Percentiles rank a stretch among this genome's conserved stretches.
Evolutionary conservation across 2,797 vertebrate species (phyloP).

Genomic region (Poecile montanus): DNA sequence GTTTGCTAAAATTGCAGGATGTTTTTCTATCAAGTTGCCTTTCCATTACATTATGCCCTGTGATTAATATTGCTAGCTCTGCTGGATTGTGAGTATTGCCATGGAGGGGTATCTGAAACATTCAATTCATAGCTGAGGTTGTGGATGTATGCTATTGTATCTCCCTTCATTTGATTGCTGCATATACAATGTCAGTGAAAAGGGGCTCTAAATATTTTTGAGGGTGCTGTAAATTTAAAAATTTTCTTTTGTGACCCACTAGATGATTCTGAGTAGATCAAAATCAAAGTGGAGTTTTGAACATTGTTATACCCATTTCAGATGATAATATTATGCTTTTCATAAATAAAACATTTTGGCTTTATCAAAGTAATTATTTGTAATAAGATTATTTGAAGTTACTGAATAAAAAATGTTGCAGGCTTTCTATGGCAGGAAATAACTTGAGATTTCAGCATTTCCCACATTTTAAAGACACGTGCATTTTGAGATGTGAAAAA

Average conservation of each 20-base stretch:
- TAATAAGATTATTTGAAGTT: slow-evolving; percentile 33
- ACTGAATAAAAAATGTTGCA: background rate
- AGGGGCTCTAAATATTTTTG: background rate
- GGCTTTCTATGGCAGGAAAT: background rate
- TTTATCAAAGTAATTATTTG: slow-evolving; percentile 62
- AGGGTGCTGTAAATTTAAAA: background rate
- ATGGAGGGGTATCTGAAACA: slow-evolving; percentile 13
- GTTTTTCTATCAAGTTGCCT: slow-evolving; percentile 41
- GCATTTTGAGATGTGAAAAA: background rate
- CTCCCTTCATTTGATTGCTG: rapidly evolving
- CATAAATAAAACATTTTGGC: slow-evolving; percentile 47
- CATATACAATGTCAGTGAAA: background rate
- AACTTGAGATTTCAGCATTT: background rate
- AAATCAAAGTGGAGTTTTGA: slow-evolving; percentile 20
- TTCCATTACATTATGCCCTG: background rate
- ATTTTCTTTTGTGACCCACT: background rate
- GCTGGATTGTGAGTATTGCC: slow-evolving; percentile 46
- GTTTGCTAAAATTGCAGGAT: slow-evolving; percentile 50
- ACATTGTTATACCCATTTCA: background rate
- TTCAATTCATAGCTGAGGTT: background rate
- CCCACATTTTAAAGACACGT: background rate
- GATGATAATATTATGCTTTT: slow-evolving; percentile 24
- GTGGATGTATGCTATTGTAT: background rate
- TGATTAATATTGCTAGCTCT: slow-evolving; percentile 51
- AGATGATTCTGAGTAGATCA: background rate